A percentile compares a stretch with the other conserved stretches of the same genome.
Conservation (phyloP, 2,888 invertebrate genomes). For the Tachina grossa region DNA sequence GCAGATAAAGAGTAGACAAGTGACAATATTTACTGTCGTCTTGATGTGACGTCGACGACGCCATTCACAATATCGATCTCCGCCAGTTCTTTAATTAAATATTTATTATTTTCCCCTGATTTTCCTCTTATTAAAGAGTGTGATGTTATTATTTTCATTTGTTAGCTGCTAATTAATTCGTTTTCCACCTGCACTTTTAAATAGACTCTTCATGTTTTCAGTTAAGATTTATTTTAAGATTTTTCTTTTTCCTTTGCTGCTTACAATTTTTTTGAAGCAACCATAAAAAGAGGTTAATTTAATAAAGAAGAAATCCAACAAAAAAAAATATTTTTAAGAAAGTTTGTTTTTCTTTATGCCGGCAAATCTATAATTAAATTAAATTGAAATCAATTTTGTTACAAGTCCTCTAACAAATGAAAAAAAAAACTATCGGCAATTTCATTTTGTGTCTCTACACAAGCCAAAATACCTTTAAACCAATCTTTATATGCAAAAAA, state of each 20-base stretch:
- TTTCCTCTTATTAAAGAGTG: no score
- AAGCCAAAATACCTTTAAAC: constrained; percentile 29
- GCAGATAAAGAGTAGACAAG: no score
- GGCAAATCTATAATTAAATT: constrained; percentile 58
- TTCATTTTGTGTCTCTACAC: background rate
- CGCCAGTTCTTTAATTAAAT: no score
- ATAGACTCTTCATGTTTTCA: constrained; percentile 34
- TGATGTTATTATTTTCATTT: background rate
- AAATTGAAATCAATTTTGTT: constrained; percentile 60
- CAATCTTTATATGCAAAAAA: constrained; percentile 13
- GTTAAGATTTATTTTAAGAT: constrained; percentile 20
- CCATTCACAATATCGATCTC: no score
- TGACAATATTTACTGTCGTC: no score
- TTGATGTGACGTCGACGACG: no score
- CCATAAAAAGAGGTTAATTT: constrained; percentile 43
- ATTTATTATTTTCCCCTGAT: no score
- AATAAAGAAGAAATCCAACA: constrained; percentile 3
- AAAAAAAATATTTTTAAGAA: constrained; percentile 21
- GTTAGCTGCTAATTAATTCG: constrained; percentile 18
- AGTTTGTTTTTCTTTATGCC: constrained; percentile 1
- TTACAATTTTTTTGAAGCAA: constrained; percentile 13
- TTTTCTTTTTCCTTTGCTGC: constrained; percentile 7
- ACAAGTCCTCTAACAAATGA: constrained; percentile 12
- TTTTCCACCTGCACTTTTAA: background rate
- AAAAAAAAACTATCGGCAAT: constrained; percentile 2